phyloP scores from a whole-genome alignment of 2,113 vertebrate species.

The Pungitius pungitius region DNA sequence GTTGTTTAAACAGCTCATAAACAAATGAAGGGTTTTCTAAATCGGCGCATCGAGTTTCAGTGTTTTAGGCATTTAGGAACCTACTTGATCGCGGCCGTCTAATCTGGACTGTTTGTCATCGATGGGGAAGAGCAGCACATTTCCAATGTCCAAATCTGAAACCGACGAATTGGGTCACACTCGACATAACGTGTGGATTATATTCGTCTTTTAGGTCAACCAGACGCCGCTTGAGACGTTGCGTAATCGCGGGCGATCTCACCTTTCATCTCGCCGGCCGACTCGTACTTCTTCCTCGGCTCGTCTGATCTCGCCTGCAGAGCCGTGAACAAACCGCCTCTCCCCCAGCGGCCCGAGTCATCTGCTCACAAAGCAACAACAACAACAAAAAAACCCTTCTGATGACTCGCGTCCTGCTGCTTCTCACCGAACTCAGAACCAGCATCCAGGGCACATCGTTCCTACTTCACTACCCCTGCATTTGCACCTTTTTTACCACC shows the following conservation, averaged over 20 bases:
- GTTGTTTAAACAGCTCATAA: too few species aligned
- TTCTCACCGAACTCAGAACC: too few species aligned
- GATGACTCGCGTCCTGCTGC: neutral
- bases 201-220: neutral
- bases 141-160: slow-evolving; percentile 88
- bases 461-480: too few species aligned
- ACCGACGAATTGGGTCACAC: slow-evolving; percentile 42
- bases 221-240: neutral
- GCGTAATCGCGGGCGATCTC: neutral
- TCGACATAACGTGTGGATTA: neutral
- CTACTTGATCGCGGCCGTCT: slow-evolving; percentile 86
- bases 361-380: slow-evolving; percentile 73
- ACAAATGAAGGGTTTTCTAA: too few species aligned
- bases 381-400: neutral
- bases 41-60: too few species aligned
- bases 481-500: too few species aligned
- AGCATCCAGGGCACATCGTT: too few species aligned
- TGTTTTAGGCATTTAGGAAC: slow-evolving; percentile 36
- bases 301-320: slow-evolving; percentile 87
- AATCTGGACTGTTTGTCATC: slow-evolving; percentile 89
- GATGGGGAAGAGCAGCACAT: slow-evolving; percentile 88
- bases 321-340: slow-evolving; percentile 91
- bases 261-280: slow-evolving; percentile 94
- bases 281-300: slow-evolving; percentile 86
- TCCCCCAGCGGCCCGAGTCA: slow-evolving; percentile 91